phyloP scores from a whole-genome alignment of 2,888 invertebrate species.

The Peribatodes rhomboidaria region DNA sequence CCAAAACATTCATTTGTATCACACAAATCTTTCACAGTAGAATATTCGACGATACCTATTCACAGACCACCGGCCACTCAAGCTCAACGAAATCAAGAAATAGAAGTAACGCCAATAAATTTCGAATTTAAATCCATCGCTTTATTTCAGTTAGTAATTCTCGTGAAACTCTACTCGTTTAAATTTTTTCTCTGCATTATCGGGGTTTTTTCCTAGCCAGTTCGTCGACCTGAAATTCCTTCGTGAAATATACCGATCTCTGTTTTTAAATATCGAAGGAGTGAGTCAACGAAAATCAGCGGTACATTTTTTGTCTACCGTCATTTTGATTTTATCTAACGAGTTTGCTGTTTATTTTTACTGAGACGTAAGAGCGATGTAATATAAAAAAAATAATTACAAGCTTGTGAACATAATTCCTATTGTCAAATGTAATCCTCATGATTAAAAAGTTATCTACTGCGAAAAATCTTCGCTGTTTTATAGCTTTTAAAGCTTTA shows the following conservation, averaged over 20 bases:
- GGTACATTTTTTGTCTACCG: constrained; percentile 46
- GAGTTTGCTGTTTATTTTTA: constrained; percentile 52
- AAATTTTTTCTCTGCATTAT: constrained; percentile 72
- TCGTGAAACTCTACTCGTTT: constrained; percentile 36
- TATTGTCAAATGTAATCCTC: constrained; percentile 46
- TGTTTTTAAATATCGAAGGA: constrained; percentile 63
- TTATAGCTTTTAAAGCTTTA: constrained; percentile 2
- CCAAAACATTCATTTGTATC: constrained; percentile 71
- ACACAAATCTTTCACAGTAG: constrained; percentile 82
- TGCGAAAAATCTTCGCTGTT: constrained; percentile 10
- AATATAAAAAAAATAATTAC: constrained; percentile 52
- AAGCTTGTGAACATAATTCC: constrained; percentile 25
- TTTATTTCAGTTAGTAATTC: constrained; percentile 63
- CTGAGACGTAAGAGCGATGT: constrained; percentile 47
- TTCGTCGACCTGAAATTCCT: constrained; percentile 75
- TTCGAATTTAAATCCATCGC: constrained; percentile 68
- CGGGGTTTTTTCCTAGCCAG: constrained; percentile 64
- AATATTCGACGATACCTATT: constrained; percentile 70
- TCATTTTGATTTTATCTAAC: constrained; percentile 42
- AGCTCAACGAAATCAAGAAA: constrained; percentile 71
- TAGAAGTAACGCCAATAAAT: constrained; percentile 79
- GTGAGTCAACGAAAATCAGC: constrained; percentile 55
- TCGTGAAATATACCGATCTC: constrained; percentile 64
- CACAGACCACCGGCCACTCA: constrained; percentile 62
- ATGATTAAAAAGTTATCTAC: constrained; percentile 49